phyloP scores from a whole-genome alignment of 1,140 invertebrate genomes.

The Neuroterus valhalla region DNA sequence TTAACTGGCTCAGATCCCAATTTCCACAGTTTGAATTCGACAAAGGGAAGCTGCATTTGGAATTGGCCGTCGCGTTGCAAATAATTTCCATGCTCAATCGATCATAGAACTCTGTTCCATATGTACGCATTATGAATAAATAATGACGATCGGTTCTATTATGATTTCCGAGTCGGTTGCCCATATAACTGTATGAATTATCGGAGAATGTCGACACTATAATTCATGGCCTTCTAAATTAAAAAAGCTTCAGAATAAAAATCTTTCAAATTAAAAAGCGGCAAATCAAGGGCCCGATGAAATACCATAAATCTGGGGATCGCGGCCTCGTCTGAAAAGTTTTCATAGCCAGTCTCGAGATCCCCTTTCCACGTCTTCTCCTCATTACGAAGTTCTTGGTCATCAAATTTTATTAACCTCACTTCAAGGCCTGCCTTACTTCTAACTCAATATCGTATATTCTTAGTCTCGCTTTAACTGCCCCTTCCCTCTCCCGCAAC shows the following conservation, averaged over 20 bases:
- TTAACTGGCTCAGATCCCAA: conserved; percentile 44
- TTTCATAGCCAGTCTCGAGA: conserved; percentile 62
- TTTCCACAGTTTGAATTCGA: conserved; percentile 45
- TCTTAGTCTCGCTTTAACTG: conserved; percentile 55
- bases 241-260: conserved; percentile 33
- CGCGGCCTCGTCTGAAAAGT: conserved; percentile 67
- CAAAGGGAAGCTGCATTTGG: conserved; percentile 4
- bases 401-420: conserved; percentile 73
- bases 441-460: conserved; percentile 71
- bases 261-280: too few species aligned
- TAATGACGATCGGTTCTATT: neutral
- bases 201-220: too few species aligned
- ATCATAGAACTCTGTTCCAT: conserved; percentile 35
- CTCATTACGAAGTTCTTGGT: conserved; percentile 71
- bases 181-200: too few species aligned
- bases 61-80: conserved; percentile 10
- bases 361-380: conserved; percentile 61
- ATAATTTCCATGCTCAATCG: conserved; percentile 29
- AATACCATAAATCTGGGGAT: conserved; percentile 33
- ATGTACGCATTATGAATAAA: conserved; percentile 38
- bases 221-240: too few species aligned
- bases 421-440: conserved; percentile 63
- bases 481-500: conserved; percentile 44
- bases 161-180: too few species aligned
- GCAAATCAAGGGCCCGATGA: conserved; percentile 16